Evolutionary conservation across 1,140 invertebrate species (phyloP), one percentile per base, ranked within the genome.

Genomic region (Cardiocondyla obscurior): DNA sequence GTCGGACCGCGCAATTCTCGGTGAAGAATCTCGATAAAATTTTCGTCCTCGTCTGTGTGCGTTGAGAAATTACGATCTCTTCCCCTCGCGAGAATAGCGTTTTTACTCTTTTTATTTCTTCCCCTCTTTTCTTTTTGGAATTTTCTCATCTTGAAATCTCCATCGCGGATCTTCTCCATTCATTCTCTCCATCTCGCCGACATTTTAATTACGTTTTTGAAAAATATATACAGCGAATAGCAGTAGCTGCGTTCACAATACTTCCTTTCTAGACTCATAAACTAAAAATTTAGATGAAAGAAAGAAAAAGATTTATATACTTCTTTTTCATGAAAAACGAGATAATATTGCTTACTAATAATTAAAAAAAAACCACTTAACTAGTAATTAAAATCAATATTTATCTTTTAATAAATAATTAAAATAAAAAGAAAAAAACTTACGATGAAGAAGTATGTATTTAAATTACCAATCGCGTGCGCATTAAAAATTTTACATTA

Each of bases 121-220:
- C 12, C n/a, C n/a, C n/a, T n/a, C n/a, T n/a, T n/a, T n/a, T n/a
- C 3, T 12, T 42, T 42, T 67, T 67, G 1, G 8, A 57, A 28
- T 57, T 57, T 57, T 5, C 39, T 39, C 22, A 42, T 64, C 73
- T 76, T 62, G 42, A 46, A 74, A 62, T 46, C 36, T 22, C 19
- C 42, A 25, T 51, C 33, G 16, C 22, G 19, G 51, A 10, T 3
- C 8, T 73, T 57, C n/a, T n/a, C 53, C 36, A 39, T 73, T 73
- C 22, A 16, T 39, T 49, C 42, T 25, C 6, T 10, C 8, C 22
- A 25, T 36, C 55, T 14, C 44, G 44, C 30, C 28, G 30, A 25
- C 44, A 19, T 46, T 76, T 76, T 76, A 76, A 76, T 76, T 49
- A 64, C 30, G 73, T 30, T 64, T 76, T 76, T 25, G 19, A 49